phyloP scores from a whole-genome alignment of 2,888 invertebrate species.

The Clistopyga incitator region DNA sequence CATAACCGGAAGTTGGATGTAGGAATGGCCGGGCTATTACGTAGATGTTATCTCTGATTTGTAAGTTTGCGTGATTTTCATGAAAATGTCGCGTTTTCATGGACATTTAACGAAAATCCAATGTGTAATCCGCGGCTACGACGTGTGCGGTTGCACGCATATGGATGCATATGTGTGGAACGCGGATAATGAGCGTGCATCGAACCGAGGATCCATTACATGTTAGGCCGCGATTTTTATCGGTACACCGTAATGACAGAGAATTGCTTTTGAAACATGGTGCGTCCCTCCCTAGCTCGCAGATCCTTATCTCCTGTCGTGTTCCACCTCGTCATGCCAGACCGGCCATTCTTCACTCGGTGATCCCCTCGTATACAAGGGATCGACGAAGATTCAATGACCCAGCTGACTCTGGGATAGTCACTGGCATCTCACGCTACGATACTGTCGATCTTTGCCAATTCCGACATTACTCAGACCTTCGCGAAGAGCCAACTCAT shows the following conservation, averaged over 20 bases:
- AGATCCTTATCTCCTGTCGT: slow-evolving; percentile 24
- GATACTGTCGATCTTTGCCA: neutral
- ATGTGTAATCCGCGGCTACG: neutral
- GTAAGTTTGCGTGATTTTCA: neutral
- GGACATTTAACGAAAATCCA: neutral
- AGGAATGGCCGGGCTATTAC: too few species aligned
- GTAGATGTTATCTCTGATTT: neutral
- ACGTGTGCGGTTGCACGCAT: neutral
- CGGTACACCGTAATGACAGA: slow-evolving; percentile 42
- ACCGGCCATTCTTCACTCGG: slow-evolving; percentile 45
- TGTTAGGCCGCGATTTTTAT: slow-evolving; percentile 38
- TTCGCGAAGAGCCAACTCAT: neutral
- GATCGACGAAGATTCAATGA: slow-evolving; percentile 7
- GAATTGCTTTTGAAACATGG: slow-evolving; percentile 17
- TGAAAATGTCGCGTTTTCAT: neutral
- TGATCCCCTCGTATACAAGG: neutral
- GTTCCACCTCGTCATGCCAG: slow-evolving; percentile 33
- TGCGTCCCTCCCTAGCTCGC: neutral
- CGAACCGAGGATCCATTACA: slow-evolving; percentile 40
- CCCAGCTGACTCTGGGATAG: neutral
- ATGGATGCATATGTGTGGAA: neutral
- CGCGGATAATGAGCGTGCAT: slow-evolving; percentile 13
- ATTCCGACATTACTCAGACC: neutral
- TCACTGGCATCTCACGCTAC: neutral
- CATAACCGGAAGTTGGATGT: neutral